Percentiles rank a stretch among this genome's conserved stretches.
These are phyloP conservation scores for Peromyscus polionotus DNA, from an alignment of 2,113 vertebrate genomes.

Conservation along the genomic window DNA sequence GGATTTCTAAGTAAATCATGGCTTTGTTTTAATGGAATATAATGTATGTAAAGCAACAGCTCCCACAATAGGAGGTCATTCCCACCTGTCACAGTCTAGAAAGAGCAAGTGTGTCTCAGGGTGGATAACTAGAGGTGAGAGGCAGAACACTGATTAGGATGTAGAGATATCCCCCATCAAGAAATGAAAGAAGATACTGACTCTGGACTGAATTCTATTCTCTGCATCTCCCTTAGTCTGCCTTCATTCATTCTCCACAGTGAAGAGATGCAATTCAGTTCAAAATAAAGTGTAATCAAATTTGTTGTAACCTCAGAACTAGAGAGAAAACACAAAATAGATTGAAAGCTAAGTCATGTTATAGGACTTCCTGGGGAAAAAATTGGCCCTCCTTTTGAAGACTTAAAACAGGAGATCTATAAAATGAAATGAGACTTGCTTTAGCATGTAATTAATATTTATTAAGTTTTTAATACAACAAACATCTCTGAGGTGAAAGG, in stretches of 20 bases:
- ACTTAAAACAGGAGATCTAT: conserved; percentile 46
- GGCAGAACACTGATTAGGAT: neutral
- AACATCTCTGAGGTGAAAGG: conserved; percentile 69
- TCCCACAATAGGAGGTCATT: neutral
- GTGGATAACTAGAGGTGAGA: neutral
- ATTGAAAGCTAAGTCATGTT: conserved; percentile 66
- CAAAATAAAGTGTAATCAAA: conserved; percentile 60
- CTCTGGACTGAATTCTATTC: conserved; percentile 1
- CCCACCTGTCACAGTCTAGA: neutral
- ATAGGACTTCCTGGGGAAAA: conserved; percentile 63
- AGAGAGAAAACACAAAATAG: conserved; percentile 77
- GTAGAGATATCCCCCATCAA: neutral
- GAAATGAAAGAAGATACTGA: neutral
- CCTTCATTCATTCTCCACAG: neutral
- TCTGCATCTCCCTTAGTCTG: conserved; percentile 23
- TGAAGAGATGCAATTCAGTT: conserved; percentile 44
- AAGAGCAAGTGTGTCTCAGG: neutral
- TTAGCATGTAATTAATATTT: conserved; percentile 84
- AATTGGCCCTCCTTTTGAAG: conserved; percentile 38
- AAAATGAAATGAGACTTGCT: conserved; percentile 66
- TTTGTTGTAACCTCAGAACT: conserved; percentile 71
- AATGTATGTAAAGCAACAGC: neutral
- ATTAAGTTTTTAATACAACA: conserved; percentile 82
- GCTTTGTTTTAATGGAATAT: neutral
- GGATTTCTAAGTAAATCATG: neutral